Conservation (phyloP, 2,888 invertebrate species). For the Gortyna flavago region DNA sequence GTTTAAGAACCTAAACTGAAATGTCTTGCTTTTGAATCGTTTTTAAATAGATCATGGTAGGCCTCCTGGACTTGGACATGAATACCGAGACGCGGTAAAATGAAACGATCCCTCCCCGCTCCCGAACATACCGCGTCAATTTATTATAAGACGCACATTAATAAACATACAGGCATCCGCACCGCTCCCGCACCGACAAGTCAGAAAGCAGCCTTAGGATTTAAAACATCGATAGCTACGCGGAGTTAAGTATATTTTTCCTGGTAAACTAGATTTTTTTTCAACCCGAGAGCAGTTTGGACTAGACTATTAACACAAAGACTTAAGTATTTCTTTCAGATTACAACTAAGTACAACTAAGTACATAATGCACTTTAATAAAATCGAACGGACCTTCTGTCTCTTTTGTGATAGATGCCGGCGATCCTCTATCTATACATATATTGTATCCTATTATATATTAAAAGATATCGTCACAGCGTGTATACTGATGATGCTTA, state of each 20-base stretch:
- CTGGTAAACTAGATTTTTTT: neutral
- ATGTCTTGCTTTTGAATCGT: no score
- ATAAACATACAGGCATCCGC: no score
- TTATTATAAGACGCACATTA: no score
- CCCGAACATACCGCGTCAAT: no score
- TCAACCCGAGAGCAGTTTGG: neutral
- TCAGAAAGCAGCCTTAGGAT: no score
- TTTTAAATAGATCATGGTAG: no score
- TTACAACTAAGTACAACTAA: neutral
- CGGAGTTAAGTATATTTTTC: neutral
- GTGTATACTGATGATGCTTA: constrained; percentile 33
- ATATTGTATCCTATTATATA: constrained; percentile 48
- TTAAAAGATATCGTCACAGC: constrained; percentile 48
- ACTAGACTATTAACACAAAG: no score
- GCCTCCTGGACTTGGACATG: no score
- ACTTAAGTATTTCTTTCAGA: neutral
- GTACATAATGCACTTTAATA: neutral
- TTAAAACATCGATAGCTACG: neutral
- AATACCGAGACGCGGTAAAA: no score
- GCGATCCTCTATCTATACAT: constrained; percentile 31
- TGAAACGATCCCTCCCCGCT: no score
- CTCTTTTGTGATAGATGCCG: neutral
- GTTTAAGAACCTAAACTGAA: no score
- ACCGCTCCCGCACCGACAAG: no score
- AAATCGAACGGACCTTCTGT: constrained; percentile 23